Conservation (phyloP, 1,140 invertebrate species). For the Drosophila repletoides region DNA sequence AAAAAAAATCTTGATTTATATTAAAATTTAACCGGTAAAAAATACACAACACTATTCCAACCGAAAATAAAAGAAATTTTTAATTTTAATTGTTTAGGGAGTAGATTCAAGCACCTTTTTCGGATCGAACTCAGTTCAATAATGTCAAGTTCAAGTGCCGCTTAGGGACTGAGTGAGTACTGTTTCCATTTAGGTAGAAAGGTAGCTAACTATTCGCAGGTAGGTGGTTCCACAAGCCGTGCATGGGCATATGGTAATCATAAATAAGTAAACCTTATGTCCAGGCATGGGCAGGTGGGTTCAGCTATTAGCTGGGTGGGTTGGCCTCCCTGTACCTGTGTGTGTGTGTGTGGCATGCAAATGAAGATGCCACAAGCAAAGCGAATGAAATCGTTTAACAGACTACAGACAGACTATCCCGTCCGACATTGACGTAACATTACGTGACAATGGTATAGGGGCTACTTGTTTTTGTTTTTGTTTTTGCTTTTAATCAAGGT, state of each 20-base stretch:
- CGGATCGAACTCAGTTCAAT: not conserved
- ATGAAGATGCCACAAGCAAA: conserved; percentile 58
- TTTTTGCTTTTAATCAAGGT: conserved; percentile 44
- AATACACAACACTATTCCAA: no score
- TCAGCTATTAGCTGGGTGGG: conserved; percentile 17
- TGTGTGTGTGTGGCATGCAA: conserved; percentile 55
- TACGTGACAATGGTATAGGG: conserved; percentile 53
- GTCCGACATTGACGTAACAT: conserved; percentile 61
- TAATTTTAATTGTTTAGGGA: no score
- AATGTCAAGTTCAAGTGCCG: conserved; percentile 54
- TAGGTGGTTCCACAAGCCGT: no score
- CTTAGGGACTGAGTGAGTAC: conserved; percentile 11
- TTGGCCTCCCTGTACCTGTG: conserved; percentile 20
- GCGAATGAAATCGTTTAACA: conserved; percentile 7
- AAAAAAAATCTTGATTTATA: no score
- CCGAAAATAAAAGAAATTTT: no score
- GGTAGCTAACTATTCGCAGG: not conserved
- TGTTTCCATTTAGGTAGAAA: not conserved
- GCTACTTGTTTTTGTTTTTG: conserved; percentile 20
- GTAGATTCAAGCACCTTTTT: no score
- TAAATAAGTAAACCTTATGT: not conserved
- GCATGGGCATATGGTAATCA: conserved; percentile 14
- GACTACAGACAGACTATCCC: conserved; percentile 4
- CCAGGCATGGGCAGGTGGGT: conserved; percentile 5
- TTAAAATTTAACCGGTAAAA: no score